Evolutionary conservation across 2,888 invertebrate genomes (phyloP).

Genomic region (Ephialtes manifestator): DNA sequence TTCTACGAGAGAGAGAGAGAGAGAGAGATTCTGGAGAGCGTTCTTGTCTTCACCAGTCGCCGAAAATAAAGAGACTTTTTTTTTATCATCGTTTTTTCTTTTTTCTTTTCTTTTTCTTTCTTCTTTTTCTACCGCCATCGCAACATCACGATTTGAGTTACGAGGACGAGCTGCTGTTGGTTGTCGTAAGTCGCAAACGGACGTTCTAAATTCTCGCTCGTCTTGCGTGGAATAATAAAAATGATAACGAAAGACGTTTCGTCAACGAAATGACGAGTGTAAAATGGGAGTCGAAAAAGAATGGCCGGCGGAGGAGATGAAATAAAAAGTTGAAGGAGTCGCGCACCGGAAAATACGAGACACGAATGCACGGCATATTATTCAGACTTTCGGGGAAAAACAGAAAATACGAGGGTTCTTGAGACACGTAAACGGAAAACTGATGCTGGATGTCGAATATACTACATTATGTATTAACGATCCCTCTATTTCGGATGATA

Average conservation of each 20-base stretch:
- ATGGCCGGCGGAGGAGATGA: conserved; percentile 12
- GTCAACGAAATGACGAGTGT: conserved; percentile 52
- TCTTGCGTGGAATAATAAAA: conserved; percentile 73
- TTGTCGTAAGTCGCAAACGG: conserved; percentile 68
- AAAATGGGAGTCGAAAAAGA: conserved; percentile 23
- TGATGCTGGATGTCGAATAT: too few species aligned
- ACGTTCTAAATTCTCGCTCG: conserved; percentile 71
- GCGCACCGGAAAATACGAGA: conserved; percentile 18
- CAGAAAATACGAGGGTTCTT: not conserved
- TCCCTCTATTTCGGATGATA: too few species aligned
- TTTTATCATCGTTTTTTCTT: not conserved
- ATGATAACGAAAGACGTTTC: conserved; percentile 74
- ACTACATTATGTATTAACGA: not conserved
- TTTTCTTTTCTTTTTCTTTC: conserved; percentile 29
- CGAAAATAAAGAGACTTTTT: conserved; percentile 62
- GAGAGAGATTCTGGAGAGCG: conserved; percentile 46
- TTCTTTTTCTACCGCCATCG: conserved; percentile 19
- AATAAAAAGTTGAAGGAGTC: conserved; percentile 32
- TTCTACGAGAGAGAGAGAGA: conserved; percentile 42
- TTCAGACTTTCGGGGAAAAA: conserved; percentile 12
- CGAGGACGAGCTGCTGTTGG: conserved; percentile 47
- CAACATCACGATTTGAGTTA: conserved; percentile 63
- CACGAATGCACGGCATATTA: conserved; percentile 61
- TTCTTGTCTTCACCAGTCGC: conserved; percentile 49
- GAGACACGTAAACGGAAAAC: conserved; percentile 6